Conservation (phyloP, 2,113 vertebrate genomes). For the Gymnocephalus cernua region DNA sequence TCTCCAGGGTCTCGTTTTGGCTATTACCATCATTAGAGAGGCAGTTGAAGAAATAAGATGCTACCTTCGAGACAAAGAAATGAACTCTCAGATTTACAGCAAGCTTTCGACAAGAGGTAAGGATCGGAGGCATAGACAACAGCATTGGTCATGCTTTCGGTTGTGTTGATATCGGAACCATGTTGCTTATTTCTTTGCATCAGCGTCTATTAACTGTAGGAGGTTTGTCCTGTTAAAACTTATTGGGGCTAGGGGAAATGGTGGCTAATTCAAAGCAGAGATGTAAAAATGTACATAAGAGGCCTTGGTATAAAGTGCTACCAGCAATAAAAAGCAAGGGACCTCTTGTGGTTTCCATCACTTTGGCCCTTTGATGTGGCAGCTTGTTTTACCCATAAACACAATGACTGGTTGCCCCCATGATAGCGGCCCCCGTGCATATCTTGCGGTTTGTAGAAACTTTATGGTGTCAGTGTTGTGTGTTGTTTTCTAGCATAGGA, state of each 20-base stretch:
- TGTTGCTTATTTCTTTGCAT: conserved; percentile 50
- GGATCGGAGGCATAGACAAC: conserved; percentile 11
- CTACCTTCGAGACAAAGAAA: conserved; percentile 95
- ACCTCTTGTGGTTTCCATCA: conserved; percentile 89
- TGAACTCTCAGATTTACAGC: conserved; percentile 99
- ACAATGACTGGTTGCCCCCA: conserved; percentile 72
- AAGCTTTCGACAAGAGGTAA: conserved; percentile 95
- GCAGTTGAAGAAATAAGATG: conserved; percentile 96
- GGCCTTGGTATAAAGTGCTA: conserved; percentile 88
- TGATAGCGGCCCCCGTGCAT: conserved; percentile 63
- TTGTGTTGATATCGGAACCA: conserved; percentile 19
- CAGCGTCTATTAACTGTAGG: conserved; percentile 64
- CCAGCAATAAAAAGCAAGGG: conserved; percentile 86
- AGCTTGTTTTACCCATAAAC: conserved; percentile 83
- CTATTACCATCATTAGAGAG: conserved; percentile 93
- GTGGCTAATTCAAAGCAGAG: conserved; percentile 88
- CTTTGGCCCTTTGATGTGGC: conserved; percentile 83
- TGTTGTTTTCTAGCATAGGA: conserved; percentile 13
- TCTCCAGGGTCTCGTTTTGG: conserved; percentile 92
- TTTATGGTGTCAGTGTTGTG: conserved; percentile 43
- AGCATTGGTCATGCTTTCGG: background rate
- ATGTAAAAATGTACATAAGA: conserved; percentile 87
- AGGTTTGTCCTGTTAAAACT: conserved; percentile 75
- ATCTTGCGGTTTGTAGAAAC: conserved; percentile 57
- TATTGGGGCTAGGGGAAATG: conserved; percentile 82